Evolutionary conservation across 2,113 vertebrate genomes (phyloP), one percentile per base, ranked within the genome.

Genomic region (Eleginops maclovinus): DNA sequence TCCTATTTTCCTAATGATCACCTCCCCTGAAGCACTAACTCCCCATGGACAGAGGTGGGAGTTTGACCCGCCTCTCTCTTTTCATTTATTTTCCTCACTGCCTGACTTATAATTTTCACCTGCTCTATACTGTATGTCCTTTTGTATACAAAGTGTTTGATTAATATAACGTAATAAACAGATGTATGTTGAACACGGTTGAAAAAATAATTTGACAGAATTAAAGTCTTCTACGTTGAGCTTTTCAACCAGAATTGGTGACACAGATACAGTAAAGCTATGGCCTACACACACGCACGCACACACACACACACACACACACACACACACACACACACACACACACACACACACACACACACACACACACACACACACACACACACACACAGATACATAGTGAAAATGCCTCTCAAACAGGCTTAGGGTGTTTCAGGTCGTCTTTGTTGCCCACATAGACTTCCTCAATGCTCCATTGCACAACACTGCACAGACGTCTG

Each of bases 1-100:
- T 83, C 72, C 87, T 81, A 63, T 87, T 88, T 85, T 87, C 73
- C 82, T 86, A 91, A 91, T 89, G 89, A 92, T 89, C 87, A 82
- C 84, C 74, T 89, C 75, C 83, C 88, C 87, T 84, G 72, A 79
- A 88, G 88, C 86, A 60, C 60, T 63, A 89, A 78, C 85, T 85
- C 80, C 75, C 72, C 65, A 59, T 61, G 64, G 69, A 85, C 65
- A 69, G 56, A 82, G 77, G 63, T 73, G 59, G 40, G 79, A 41
- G 75, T 75, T 77, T 76, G 54, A 69, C 36, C 54, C 69, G 31
- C 63, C 50, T 19, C 51, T 49, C 36, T 75, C 19, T 2, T 76
- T 69, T 77, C 24, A 13, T 2, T 62, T 36, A 56, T 44, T 54
- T 44, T 50, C 79, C 54, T 77, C 46, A 72, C 72, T 66, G 62